Percentiles rank a stretch among this genome's conserved stretches.
These are phyloP conservation scores for Macrotus californicus DNA, from an alignment of 2,113 vertebrate genomes.

Conservation along the genomic window DNA sequence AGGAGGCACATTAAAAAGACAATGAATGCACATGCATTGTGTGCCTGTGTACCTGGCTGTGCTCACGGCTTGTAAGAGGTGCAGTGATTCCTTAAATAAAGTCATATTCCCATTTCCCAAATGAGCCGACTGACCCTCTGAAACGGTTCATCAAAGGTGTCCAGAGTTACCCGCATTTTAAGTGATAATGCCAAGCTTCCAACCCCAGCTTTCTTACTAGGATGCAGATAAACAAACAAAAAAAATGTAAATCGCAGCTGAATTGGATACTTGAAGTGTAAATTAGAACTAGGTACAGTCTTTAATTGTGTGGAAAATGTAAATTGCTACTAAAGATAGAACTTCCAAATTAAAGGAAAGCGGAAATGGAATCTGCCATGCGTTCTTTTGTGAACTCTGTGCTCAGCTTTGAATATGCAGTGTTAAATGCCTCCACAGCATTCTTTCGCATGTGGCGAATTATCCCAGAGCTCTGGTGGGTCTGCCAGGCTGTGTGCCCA, in stretches of 20 bases:
- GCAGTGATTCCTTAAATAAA: not conserved
- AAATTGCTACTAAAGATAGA: constrained; percentile 67
- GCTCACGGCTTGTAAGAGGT: not conserved
- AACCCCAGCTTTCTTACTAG: not conserved
- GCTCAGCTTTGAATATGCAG: not conserved
- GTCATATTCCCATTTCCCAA: not conserved
- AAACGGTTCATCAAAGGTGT: not conserved
- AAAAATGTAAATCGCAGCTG: constrained; percentile 35
- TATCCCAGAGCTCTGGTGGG: not conserved
- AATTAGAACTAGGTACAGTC: constrained; percentile 46
- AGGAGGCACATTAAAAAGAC: not conserved
- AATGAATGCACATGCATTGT: not conserved
- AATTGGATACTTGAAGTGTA: constrained; percentile 60
- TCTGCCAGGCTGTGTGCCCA: not conserved
- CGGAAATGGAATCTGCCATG: not conserved
- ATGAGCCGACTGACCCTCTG: not conserved
- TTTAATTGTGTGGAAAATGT: constrained; percentile 70
- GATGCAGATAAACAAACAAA: not conserved
- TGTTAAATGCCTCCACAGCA: not conserved
- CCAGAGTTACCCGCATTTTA: not conserved
- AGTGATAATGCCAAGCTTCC: not conserved
- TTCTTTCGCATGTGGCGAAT: not conserved
- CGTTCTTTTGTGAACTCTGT: not conserved
- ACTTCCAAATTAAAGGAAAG: constrained; percentile 44
- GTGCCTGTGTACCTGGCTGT: not conserved